A percentile compares a stretch with the other conserved stretches of the same genome.
Conservation (phyloP, 2,113 vertebrate genomes). For the Echinops telfairi region DNA sequence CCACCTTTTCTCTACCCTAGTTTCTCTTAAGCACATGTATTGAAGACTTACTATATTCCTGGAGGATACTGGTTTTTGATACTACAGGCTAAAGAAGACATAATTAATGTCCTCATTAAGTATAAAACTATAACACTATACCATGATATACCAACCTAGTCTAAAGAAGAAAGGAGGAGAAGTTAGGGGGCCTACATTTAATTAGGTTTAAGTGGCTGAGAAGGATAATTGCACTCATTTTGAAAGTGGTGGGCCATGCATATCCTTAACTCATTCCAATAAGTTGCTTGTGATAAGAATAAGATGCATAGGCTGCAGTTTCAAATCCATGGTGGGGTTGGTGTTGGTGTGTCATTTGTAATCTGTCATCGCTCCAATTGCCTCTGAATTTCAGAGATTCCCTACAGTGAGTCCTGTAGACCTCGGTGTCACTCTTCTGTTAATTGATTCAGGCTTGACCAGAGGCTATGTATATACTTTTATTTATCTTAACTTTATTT, state of each 20-base stretch:
- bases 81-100: neutral
- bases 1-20: neutral
- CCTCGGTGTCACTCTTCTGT: neutral
- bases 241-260: neutral
- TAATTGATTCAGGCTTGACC: neutral
- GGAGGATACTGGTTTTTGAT: neutral
- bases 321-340: neutral
- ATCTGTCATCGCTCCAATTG: neutral
- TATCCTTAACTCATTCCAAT: neutral
- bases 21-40: neutral
- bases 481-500: neutral
- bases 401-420: neutral
- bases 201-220: slow-evolving; percentile 19
- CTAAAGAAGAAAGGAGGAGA: neutral
- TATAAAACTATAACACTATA: neutral
- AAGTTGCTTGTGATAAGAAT: neutral
- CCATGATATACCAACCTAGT: neutral
- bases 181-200: neutral
- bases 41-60: neutral
- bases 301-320: neutral
- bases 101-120: neutral
- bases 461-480: neutral
- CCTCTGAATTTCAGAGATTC: slow-evolving; percentile 20
- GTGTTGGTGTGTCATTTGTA: neutral
- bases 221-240: neutral